phyloP scores from a whole-genome alignment of 2,888 invertebrate genomes.

The Choristoneura rosaceana region DNA sequence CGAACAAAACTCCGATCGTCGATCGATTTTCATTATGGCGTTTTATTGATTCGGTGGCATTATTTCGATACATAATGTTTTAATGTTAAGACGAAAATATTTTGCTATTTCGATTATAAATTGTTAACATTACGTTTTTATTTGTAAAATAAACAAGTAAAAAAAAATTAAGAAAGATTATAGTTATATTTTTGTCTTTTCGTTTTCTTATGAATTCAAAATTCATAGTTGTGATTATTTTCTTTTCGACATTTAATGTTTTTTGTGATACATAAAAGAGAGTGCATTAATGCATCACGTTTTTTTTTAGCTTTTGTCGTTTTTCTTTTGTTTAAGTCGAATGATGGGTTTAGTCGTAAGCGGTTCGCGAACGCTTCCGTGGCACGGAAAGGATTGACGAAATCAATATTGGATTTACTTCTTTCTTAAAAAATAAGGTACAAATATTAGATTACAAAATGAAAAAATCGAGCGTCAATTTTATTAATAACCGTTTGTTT shows the following conservation, averaged over 20 bases:
- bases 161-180: conserved; percentile 53
- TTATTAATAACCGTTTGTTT: conserved; percentile 51
- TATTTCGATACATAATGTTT: conserved; percentile 50
- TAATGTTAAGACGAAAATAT: conserved; percentile 54
- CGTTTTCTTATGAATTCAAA: conserved; percentile 82
- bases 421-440: conserved; percentile 72
- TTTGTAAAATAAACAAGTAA: conserved; percentile 50
- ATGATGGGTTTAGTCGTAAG: conserved; percentile 57
- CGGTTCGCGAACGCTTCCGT: conserved; percentile 57
- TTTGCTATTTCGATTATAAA: conserved; percentile 55
- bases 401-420: conserved; percentile 67
- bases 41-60: conserved; percentile 44
- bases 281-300: conserved; percentile 83
- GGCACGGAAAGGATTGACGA: conserved; percentile 59
- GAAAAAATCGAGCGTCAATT: conserved; percentile 62
- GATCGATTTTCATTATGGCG: conserved; percentile 15
- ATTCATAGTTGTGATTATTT: conserved; percentile 84
- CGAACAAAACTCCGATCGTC: conserved; percentile 13
- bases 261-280: conserved; percentile 83
- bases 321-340: conserved; percentile 62
- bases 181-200: conserved; percentile 78
- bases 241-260: conserved; percentile 85
- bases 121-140: conserved; percentile 58
- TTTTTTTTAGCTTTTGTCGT: conserved; percentile 70
- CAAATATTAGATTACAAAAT: conserved; percentile 72